Conservation (phyloP, 2,113 vertebrate species). For the Carassius auratus region DNA sequence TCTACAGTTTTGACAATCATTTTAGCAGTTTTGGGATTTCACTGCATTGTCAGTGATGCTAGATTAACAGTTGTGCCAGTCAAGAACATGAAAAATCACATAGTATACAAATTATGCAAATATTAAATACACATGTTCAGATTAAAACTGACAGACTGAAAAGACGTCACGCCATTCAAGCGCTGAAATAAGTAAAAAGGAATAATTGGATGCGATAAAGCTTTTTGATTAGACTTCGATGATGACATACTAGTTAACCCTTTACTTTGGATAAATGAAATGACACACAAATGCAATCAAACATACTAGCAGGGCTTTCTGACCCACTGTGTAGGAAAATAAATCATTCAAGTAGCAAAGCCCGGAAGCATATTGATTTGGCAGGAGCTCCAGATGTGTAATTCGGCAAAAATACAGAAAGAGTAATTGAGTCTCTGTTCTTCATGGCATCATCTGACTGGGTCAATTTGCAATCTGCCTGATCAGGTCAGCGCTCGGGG, state of each 20-base stretch:
- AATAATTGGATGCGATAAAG: too few species aligned
- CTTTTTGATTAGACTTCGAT: too few species aligned
- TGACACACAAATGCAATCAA: background rate
- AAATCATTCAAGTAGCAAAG: background rate
- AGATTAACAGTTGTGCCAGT: background rate
- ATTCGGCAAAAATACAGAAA: constrained; percentile 7
- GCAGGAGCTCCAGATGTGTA: background rate
- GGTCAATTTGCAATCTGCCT: constrained; percentile 26
- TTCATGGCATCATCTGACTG: constrained; percentile 9
- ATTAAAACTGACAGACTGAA: too few species aligned
- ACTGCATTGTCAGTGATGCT: background rate
- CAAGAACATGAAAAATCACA: background rate
- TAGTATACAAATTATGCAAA: background rate
- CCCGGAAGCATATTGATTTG: constrained; percentile 9
- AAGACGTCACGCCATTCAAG: too few species aligned
- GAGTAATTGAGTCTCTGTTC: constrained; percentile 43
- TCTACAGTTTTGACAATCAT: background rate
- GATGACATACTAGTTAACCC: background rate
- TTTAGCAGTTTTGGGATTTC: background rate
- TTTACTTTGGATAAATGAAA: background rate
- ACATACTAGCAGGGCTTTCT: constrained; percentile 25
- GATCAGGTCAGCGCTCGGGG: constrained; percentile 24
- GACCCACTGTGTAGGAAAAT: constrained; percentile 7
- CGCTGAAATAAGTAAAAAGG: too few species aligned
- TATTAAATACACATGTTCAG: background rate